These are phyloP conservation scores for Colistium nudipinnis DNA, from an alignment of 2,113 vertebrate genomes.

Conservation along the genomic window DNA sequence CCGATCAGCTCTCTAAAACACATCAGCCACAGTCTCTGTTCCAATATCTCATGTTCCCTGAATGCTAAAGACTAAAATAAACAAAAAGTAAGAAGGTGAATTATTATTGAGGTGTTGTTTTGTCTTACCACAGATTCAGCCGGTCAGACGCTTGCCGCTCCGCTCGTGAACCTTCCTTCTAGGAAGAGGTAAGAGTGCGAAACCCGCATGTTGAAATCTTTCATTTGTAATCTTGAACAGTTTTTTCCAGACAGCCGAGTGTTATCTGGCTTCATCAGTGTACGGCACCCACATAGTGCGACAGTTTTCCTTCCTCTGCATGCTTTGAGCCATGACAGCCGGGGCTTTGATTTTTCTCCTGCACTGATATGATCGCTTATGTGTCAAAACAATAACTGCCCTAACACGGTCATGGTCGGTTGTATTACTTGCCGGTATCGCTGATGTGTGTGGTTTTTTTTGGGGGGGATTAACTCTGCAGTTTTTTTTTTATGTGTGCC, in stretches of 20 bases:
- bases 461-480: conserved; percentile 3
- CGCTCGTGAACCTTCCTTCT: conserved; percentile 93
- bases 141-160: conserved; percentile 90
- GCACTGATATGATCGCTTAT: conserved; percentile 43
- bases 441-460: neutral
- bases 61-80: conserved; percentile 13
- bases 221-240: conserved; percentile 44
- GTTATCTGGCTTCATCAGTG: conserved; percentile 52
- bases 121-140: conserved; percentile 86
- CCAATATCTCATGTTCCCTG: neutral
- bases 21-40: neutral
- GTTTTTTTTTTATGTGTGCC: conserved; percentile 5
- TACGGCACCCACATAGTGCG: conserved; percentile 54
- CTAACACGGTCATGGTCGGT: neutral
- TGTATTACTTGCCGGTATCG: neutral
- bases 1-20: conserved; percentile 1
- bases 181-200: conserved; percentile 91
- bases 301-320: conserved; percentile 46
- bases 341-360: conserved; percentile 44
- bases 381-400: conserved; percentile 53
- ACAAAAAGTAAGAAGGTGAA: too few relatives aligned
- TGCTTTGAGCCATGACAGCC: conserved; percentile 51
- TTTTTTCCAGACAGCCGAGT: conserved; percentile 31
- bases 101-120: conserved; percentile 24
- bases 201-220: conserved; percentile 2